phyloP scores from a whole-genome alignment of 2,888 invertebrate species.

The Cheilosia vulpina region DNA sequence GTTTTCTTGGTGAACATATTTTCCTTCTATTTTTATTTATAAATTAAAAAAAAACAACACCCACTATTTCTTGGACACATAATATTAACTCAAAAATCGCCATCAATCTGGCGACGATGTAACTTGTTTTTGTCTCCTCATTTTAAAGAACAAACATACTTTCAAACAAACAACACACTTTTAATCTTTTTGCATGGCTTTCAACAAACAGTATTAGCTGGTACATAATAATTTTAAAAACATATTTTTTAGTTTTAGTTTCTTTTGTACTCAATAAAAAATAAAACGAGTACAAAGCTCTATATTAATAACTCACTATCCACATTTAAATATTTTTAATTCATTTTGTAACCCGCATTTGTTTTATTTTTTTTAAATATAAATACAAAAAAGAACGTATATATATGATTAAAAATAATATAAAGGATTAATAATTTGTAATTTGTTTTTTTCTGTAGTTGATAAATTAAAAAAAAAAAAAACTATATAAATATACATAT shows the following conservation, averaged over 20 bases:
- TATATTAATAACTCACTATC: constrained; percentile 64
- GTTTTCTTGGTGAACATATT: constrained; percentile 55
- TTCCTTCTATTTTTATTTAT: constrained; percentile 27
- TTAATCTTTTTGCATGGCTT: constrained; percentile 69
- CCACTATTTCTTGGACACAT: constrained; percentile 34
- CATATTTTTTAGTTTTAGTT: constrained; percentile 45
- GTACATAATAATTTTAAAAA: constrained; percentile 30
- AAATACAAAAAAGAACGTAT: constrained; percentile 19
- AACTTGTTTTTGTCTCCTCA: constrained; percentile 15
- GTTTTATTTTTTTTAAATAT: constrained; percentile 52
- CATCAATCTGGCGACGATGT: constrained; percentile 57
- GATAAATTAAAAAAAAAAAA: constrained; percentile 39
- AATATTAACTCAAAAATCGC: constrained; percentile 54
- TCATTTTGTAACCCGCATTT: constrained; percentile 74
- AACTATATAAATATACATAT: constrained; percentile 24
- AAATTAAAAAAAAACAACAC: constrained; percentile 1
- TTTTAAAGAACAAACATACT: constrained; percentile 26
- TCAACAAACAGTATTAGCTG: constrained; percentile 54
- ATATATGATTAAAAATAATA: constrained; percentile 30
- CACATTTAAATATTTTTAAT: constrained; percentile 58
- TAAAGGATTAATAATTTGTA: constrained; percentile 34
- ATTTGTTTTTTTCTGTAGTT: constrained; percentile 59
- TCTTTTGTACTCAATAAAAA: constrained; percentile 46
- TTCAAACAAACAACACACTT: constrained; percentile 32
- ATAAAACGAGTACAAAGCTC: constrained; percentile 13